These are phyloP conservation scores for Baccha elongata DNA, from an alignment of 2,888 invertebrate species.

Conservation along the genomic window DNA sequence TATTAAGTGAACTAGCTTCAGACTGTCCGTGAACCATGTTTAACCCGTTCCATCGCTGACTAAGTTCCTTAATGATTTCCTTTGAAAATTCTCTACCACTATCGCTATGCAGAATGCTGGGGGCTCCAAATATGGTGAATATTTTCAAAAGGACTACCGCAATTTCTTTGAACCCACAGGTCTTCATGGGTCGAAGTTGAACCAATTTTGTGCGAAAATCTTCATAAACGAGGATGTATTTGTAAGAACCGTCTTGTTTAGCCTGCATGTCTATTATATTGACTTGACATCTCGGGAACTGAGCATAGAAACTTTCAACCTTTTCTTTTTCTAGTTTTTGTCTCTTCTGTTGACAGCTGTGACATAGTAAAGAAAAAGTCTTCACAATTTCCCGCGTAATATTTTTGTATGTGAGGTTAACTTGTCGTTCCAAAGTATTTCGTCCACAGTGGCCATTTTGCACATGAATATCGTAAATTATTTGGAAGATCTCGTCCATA, in stretches of 20 bases:
- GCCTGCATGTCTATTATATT: neutral
- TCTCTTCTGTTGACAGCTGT: neutral
- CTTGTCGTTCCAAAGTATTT: neutral
- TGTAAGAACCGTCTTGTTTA: neutral
- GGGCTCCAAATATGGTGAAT: neutral
- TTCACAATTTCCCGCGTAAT: neutral
- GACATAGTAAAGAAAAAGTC: neutral
- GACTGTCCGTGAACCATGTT: constrained; percentile 7
- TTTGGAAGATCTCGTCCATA: constrained; percentile 7
- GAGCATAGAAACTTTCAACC: neutral
- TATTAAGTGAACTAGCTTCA: neutral
- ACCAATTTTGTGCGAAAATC: constrained; percentile 7
- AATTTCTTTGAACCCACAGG: neutral
- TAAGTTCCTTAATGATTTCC: neutral
- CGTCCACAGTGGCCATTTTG: neutral
- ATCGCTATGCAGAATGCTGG: neutral
- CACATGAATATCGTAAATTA: neutral
- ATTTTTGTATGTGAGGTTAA: neutral
- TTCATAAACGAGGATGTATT: constrained; percentile 5
- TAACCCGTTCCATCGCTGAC: neutral
- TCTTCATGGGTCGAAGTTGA: constrained; percentile 1
- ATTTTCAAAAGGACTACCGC: neutral
- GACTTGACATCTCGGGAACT: constrained; percentile 5
- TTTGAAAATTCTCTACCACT: neutral
- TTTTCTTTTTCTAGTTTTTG: neutral